Evolutionary conservation across 2,113 vertebrate genomes (phyloP).

Genomic region (Lethenteron reissneri): DNA sequence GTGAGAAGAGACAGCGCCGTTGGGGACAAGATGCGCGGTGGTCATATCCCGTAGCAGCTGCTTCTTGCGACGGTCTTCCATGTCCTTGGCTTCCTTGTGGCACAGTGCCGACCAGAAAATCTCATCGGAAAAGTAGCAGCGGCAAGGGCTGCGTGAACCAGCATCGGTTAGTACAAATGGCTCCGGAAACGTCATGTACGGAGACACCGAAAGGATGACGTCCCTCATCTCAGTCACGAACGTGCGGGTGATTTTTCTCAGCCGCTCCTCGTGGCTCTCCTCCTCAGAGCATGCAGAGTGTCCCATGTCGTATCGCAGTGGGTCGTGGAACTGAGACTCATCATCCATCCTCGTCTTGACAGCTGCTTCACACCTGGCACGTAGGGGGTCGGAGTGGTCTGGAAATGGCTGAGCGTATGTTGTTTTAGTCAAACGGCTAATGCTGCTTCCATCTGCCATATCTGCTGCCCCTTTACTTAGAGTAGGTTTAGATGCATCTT

Average conservation of each 20-base stretch:
- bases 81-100: constrained; percentile 65
- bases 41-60: constrained; percentile 58
- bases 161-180: constrained; percentile 56
- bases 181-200: constrained; percentile 60
- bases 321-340: too few relatives aligned
- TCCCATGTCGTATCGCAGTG: too few relatives aligned
- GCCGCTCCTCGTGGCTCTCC: not conserved
- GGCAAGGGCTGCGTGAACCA: constrained; percentile 62
- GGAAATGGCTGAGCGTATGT: too few relatives aligned
- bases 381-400: too few relatives aligned
- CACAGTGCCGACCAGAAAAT: constrained; percentile 76
- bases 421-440: too few relatives aligned
- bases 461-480: too few relatives aligned
- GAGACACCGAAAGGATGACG: constrained; percentile 77
- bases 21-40: constrained; percentile 5
- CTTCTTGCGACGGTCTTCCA: constrained; percentile 59
- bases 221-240: constrained; percentile 90
- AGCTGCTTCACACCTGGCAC: too few relatives aligned
- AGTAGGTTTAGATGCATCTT: too few relatives aligned
- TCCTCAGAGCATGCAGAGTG: too few relatives aligned
- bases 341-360: too few relatives aligned
- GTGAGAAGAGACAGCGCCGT: too few relatives aligned
- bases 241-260: constrained; percentile 10
- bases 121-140: constrained; percentile 83
- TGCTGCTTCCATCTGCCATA: too few relatives aligned